A percentile compares a stretch with the other conserved stretches of the same genome.
Evolutionary conservation across 2,888 invertebrate species (phyloP).

Genomic region (Plemyria rubiginata): DNA sequence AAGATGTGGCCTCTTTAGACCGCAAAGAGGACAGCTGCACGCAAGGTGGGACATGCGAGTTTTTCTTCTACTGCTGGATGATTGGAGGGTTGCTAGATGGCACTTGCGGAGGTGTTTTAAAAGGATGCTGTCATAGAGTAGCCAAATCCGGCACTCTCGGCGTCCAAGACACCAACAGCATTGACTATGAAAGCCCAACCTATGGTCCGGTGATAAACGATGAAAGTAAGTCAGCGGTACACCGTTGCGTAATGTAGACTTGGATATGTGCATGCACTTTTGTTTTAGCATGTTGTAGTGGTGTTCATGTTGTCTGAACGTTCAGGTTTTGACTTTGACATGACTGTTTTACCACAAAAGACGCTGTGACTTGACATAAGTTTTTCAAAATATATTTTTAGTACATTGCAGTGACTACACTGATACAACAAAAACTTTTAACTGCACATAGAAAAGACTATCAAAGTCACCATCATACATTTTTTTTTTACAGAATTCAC

Average conservation of each 20-base stretch:
- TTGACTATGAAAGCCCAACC: conserved; percentile 87
- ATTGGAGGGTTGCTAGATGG: conserved; percentile 94
- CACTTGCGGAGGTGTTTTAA: conserved; percentile 92
- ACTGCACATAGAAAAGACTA: neutral
- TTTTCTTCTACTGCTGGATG: conserved; percentile 97
- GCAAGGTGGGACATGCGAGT: conserved; percentile 93
- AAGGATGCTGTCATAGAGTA: conserved; percentile 94
- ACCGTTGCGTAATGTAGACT: conserved; percentile 54
- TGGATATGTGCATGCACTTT: conserved; percentile 15
- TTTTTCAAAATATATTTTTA: conserved; percentile 2
- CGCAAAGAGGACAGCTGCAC: conserved; percentile 85
- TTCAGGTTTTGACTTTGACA: neutral
- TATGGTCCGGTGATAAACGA: conserved; percentile 91
- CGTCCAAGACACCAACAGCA: conserved; percentile 86
- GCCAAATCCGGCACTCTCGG: conserved; percentile 87
- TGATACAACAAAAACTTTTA: neutral
- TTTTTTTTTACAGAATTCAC: conserved; percentile 16
- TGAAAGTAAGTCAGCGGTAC: conserved; percentile 87
- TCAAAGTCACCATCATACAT: neutral
- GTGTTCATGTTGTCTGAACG: neutral
- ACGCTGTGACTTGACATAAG: conserved; percentile 1
- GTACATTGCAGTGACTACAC: conserved; percentile 6
- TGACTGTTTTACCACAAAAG: neutral
- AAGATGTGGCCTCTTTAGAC: conserved; percentile 35
- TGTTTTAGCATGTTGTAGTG: conserved; percentile 23